Base-by-base conservation (phyloP, 30 jellyfish, hydroid and myxozoan species). In the Chrysaora quinquecirrha region DNA sequence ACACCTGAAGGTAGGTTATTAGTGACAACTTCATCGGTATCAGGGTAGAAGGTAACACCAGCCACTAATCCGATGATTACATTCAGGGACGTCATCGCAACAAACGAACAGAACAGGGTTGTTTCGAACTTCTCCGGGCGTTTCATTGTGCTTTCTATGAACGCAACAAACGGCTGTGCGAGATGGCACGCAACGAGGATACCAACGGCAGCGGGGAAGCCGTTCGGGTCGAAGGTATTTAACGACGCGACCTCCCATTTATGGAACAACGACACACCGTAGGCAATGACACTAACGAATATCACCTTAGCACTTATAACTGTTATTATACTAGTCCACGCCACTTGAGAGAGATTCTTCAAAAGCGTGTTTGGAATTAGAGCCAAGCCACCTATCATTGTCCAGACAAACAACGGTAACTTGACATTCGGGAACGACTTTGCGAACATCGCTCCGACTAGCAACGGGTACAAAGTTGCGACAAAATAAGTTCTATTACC, bases 121-220 rank as follows among this genome's bases (percentile, higher is more conserved):
- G 86, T 50, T 32, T 82, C 95, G 74, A 94, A 94, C 68, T 87
- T 94, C 62, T 94, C 96, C 16, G 99, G 99, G 33, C 71, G 71
- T 66, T 83, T 83, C 99, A 94, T 94, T 31, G 96, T 87, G 72
- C 96, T 82, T 33, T 88, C 97, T 10, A 94, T 94, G 49, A 83
- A 87, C 28, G 99, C 96, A 2, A 94, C 97, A 32, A 87, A 94
- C 56, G 99, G 97, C 78, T 94, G 99, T 2, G 99, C 96, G 49
- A 87, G 74, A 58, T 94, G 83, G 56, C 97, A 87, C 19, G 97
- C 85, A 19, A 94, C 97, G 21, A 94, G 83, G 46, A 94, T 86
- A 1, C 95, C 97, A 0, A 94, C 66, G 0, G 97, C 96, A 0
- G 96, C 97, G 0, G 99, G 99, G 34, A 84, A 87, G 31, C 73